Percentiles rank a stretch among this genome's conserved stretches.
Evolutionary conservation across 2,888 invertebrate genomes (phyloP).

Genomic region (Agrilus biguttatus): DNA sequence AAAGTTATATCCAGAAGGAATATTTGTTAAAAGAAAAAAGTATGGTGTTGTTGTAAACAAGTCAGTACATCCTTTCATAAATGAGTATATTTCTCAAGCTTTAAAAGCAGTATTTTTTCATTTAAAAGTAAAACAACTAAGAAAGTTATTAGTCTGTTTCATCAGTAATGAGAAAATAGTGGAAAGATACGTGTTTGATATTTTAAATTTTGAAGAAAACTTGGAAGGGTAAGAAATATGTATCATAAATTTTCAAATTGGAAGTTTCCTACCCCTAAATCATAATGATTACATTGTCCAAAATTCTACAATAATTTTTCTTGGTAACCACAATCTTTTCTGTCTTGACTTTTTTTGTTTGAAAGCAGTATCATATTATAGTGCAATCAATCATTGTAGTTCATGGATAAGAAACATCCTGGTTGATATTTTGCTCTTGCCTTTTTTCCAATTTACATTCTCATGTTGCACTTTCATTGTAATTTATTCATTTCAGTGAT

Average conservation of each 20-base stretch:
- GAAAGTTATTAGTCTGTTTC: slow-evolving; percentile 35
- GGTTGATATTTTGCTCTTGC: slow-evolving; percentile 28
- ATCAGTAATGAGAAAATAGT: slow-evolving; percentile 27
- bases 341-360: too few species aligned
- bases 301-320: too few species aligned
- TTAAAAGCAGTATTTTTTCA: slow-evolving; percentile 37
- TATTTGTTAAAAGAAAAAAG: slow-evolving; percentile 47
- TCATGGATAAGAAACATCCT: slow-evolving; percentile 7
- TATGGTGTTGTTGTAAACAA: slow-evolving; percentile 46
- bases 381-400: too few species aligned
- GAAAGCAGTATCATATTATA: too few species aligned
- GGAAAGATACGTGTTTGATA: slow-evolving; percentile 35
- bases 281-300: too few species aligned
- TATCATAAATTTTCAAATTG: slow-evolving; percentile 10
- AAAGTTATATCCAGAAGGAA: slow-evolving; percentile 47
- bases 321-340: too few species aligned
- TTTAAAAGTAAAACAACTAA: slow-evolving; percentile 35
- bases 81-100: slow-evolving; percentile 43
- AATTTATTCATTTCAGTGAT: slow-evolving; percentile 28
- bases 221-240: slow-evolving; percentile 17
- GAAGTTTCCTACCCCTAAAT: too few species aligned
- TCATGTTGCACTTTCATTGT: not conserved
- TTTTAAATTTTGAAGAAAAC: slow-evolving; percentile 19
- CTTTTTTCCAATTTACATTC: too few species aligned
- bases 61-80: slow-evolving; percentile 49